A percentile compares a stretch with the other conserved stretches of the same genome.
These are phyloP conservation scores for Acanthaster planci DNA, from an alignment of 35 echinoderm and acorn worm species.

Conservation along the genomic window DNA sequence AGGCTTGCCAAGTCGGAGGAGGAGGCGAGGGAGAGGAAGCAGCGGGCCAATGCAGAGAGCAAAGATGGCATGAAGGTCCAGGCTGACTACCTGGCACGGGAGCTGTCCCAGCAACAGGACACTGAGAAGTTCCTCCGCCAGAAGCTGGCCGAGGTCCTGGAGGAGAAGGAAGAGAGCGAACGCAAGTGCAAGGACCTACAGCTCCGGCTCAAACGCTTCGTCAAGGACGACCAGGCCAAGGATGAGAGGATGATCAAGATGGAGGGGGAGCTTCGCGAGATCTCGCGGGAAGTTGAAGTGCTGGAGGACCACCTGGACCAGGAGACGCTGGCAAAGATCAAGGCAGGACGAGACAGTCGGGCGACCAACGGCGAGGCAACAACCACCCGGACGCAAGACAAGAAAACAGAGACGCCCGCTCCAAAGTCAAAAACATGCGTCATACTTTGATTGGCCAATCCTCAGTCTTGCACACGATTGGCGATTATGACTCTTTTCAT, in stretches of 20 bases:
- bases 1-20: conserved; percentile 60
- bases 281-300: conserved; percentile 75
- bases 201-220: conserved; percentile 87
- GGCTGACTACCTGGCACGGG: conserved; percentile 81
- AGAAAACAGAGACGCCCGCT: conserved; percentile 33
- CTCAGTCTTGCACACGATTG: neutral
- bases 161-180: conserved; percentile 87
- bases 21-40: conserved; percentile 47
- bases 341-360: neutral
- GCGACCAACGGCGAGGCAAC: conserved; percentile 1
- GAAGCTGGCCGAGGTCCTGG: conserved; percentile 82
- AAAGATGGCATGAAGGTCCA: conserved; percentile 76
- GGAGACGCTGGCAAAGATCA: conserved; percentile 50
- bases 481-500: neutral
- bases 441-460: conserved; percentile 49
- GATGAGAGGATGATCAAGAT: conserved; percentile 79
- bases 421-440: conserved; percentile 71
- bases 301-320: conserved; percentile 80
- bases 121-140: conserved; percentile 86
- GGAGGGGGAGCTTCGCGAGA: conserved; percentile 81
- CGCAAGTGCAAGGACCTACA: conserved; percentile 87
- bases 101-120: conserved; percentile 81
- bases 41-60: conserved; percentile 50
- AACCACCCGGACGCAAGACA: neutral
- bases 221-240: conserved; percentile 94